Evolutionary conservation across 1,140 invertebrate species (phyloP).

Genomic region (Diploscapter pachys): DNA sequence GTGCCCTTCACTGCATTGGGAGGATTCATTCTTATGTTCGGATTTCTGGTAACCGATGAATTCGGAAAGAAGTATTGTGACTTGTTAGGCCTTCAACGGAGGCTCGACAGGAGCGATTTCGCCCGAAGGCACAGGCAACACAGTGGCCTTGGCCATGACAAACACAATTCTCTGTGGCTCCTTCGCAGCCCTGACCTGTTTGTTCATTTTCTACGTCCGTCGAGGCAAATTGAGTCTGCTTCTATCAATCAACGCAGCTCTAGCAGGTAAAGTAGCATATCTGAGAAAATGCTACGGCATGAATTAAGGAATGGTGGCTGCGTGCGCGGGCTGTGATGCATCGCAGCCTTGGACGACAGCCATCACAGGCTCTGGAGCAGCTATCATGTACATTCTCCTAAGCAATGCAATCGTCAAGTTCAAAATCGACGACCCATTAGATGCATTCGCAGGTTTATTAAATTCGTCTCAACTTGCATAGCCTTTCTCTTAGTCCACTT

Average conservation of each 20-base stretch:
- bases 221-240: conserved; percentile 63
- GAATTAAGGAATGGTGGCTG: conserved; percentile 60
- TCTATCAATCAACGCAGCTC: conserved; percentile 64
- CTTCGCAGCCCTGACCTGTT: conserved; percentile 61
- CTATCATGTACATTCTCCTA: conserved; percentile 60
- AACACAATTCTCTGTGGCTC: conserved; percentile 66
- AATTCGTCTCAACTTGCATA: no score
- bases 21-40: conserved; percentile 63
- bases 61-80: no score
- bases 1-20: conserved; percentile 52
- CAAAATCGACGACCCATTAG: conserved; percentile 66
- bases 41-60: conserved; percentile 68
- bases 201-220: conserved; percentile 57
- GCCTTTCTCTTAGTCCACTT: conserved; percentile 60
- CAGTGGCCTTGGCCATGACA: conserved; percentile 62
- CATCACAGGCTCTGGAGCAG: conserved; percentile 61
- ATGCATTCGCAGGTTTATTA: conserved; percentile 61
- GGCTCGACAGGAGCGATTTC: conserved; percentile 62
- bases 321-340: conserved; percentile 64
- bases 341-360: conserved; percentile 61
- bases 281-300: no score
- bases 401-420: conserved; percentile 56
- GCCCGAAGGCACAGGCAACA: conserved; percentile 60
- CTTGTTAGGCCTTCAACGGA: conserved; percentile 64
- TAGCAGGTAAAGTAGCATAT: conserved; percentile 59